phyloP scores from a whole-genome alignment of 2,888 invertebrate species.

The Nephrocerus scutellatus region DNA sequence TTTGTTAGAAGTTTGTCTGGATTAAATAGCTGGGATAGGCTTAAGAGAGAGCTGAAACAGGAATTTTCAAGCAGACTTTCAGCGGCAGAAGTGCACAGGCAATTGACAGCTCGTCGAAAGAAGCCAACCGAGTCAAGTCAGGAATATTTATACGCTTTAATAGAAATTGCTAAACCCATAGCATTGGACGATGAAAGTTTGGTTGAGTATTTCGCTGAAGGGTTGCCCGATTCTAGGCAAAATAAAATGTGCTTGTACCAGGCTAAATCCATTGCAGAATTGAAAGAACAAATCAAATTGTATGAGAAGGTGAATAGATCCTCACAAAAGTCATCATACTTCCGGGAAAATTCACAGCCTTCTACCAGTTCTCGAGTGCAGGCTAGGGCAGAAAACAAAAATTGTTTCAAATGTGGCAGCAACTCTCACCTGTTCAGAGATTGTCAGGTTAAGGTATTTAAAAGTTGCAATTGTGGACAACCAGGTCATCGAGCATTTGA shows the following conservation, averaged over 20 bases:
- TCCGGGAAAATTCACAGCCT: no score
- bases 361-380: no score
- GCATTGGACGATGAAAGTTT: slow-evolving; percentile 15
- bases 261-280: slow-evolving; percentile 8
- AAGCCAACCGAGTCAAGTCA: slow-evolving; percentile 4
- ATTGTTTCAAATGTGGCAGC: no score
- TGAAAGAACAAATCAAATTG: slow-evolving; percentile 16
- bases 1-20: slow-evolving; percentile 5
- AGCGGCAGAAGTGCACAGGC: slow-evolving; percentile 11
- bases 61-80: slow-evolving; percentile 9
- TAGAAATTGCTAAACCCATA: slow-evolving; percentile 13
- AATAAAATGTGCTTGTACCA: slow-evolving; percentile 15
- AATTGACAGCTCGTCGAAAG: slow-evolving; percentile 11
- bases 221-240: slow-evolving; percentile 10
- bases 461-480: no score
- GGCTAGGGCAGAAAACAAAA: no score
- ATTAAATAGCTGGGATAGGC: slow-evolving; percentile 5
- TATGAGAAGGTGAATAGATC: slow-evolving; percentile 18
- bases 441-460: no score
- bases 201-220: slow-evolving; percentile 13
- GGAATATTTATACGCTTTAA: slow-evolving; percentile 14
- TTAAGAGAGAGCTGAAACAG: slow-evolving; percentile 6
- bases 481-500: no score
- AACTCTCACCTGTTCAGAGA: no score
- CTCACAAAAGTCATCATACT: no score